Conservation (phyloP, 2,888 invertebrate genomes). For the Iphiclides podalirius region DNA sequence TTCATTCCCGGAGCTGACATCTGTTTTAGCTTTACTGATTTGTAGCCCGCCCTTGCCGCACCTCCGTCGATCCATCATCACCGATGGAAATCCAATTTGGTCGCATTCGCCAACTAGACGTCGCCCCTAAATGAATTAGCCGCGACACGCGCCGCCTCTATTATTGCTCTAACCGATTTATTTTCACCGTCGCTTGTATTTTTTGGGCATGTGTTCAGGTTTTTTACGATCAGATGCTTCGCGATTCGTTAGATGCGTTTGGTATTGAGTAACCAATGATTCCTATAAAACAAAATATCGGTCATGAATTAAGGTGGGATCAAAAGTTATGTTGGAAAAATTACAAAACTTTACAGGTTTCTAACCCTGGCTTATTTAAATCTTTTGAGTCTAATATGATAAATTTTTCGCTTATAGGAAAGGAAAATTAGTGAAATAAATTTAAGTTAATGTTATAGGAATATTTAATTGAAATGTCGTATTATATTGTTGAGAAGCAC, state of each 20-base stretch:
- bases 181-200: slow-evolving; percentile 34
- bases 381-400: no score
- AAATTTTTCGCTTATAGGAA: no score
- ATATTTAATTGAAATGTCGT: no score
- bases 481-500: no score
- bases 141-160: slow-evolving; percentile 45
- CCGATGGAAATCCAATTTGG: slow-evolving; percentile 71
- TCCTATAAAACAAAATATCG: background rate
- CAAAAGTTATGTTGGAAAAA: no score
- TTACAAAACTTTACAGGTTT: no score
- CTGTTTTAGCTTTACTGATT: no score
- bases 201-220: background rate
- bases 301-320: no score
- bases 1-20: no score
- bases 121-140: slow-evolving; percentile 64
- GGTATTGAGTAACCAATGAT: background rate
- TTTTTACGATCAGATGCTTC: background rate
- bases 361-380: no score
- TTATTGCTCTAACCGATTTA: slow-evolving; percentile 54
- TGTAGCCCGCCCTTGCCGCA: slow-evolving; percentile 32
- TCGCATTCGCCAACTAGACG: slow-evolving; percentile 54
- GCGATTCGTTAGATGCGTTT: background rate
- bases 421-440: no score
- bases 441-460: no score
- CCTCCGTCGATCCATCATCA: slow-evolving; percentile 62